These are phyloP conservation scores for Sitta europaea DNA, from an alignment of 2,113 vertebrate species.

Conservation along the genomic window DNA sequence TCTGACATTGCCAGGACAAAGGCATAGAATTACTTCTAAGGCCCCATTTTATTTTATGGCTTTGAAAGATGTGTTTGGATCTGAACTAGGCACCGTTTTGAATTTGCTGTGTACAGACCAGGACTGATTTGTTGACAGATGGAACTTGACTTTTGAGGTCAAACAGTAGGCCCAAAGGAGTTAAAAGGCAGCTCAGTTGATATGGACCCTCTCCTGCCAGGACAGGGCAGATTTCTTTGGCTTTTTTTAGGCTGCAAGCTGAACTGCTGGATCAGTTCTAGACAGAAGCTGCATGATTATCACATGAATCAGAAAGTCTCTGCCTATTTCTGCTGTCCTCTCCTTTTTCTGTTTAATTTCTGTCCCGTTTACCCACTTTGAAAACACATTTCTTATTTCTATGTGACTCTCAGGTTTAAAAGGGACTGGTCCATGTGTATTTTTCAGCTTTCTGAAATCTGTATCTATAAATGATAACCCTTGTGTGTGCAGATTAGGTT, in stretches of 20 bases:
- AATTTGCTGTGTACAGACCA: neutral
- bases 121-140: neutral
- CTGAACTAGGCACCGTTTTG: neutral
- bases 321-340: neutral
- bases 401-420: neutral
- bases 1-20: neutral
- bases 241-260: neutral
- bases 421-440: neutral
- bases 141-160: neutral
- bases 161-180: neutral
- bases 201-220: neutral
- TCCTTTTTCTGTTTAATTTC: neutral
- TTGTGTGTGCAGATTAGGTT: neutral
- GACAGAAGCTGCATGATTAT: neutral
- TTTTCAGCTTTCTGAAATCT: neutral
- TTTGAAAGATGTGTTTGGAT: neutral
- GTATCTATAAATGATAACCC: neutral
- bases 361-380: too few species aligned
- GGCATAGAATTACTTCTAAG: neutral
- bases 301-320: neutral
- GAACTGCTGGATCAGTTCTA: neutral
- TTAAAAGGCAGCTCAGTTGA: neutral
- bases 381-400: neutral
- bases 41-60: neutral
- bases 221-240: neutral